Evolutionary conservation across 2,797 vertebrate genomes (phyloP), one percentile per base, ranked within the genome.

Genomic region (Takifugu ocellatus): DNA sequence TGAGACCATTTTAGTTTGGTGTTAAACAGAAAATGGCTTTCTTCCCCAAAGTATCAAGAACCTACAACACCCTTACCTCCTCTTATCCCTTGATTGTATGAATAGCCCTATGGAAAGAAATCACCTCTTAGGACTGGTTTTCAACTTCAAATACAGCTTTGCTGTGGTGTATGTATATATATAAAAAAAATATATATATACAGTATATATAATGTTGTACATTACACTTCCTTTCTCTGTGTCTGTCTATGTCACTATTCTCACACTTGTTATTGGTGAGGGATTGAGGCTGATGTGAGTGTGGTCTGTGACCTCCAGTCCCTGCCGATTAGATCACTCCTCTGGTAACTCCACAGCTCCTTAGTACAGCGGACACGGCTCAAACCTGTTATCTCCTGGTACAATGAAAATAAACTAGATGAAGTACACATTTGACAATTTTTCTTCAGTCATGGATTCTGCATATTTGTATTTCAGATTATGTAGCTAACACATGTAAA

Each of bases 381-480:
- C 80, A 73, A 89, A 90, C 78, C 83, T 90, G 87, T 89, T 90
- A 84, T 87, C 85, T 90, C 87, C 89, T 88, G 89, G 90, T 92
- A 92, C 89, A 90, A 89, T 72, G 68, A 89, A 82, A 91, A 91
- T 88, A 90, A 90, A 90, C 86, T 90, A 91, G 93, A 96, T 96
- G 94, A 96, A 95, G 94, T 95, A 96, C 94, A 96, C 86, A 94
- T 86, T 94, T 96, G 94, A 97, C 93, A 93, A 94, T 94, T 97
- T 91, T 91, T 88, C 87, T 90, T 95, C 93, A 92, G 94, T 95
- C 87, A 90, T 96, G 94, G 93, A 94, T 96, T 97, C 95, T 97
- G 95, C 96, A 98, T 98, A 97, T 98, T 99, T 99, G 96, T 98
- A 98, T 98, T 96, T 98, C 96, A 95, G 93, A 97, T 93, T 93